Evolutionary conservation across 2,888 invertebrate species (phyloP).

Genomic region (Lomographa bimaculata): DNA sequence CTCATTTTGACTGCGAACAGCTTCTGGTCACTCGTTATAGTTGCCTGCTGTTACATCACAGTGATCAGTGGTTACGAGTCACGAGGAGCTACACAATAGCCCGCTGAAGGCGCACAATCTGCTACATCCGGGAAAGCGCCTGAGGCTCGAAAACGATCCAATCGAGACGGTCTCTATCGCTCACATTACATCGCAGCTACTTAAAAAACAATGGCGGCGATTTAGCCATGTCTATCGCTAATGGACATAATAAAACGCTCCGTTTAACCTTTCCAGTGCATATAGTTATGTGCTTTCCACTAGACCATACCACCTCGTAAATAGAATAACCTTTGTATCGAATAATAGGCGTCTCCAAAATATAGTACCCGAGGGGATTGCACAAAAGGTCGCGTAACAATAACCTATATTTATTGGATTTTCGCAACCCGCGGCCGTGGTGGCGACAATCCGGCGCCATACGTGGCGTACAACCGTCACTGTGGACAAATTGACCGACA

Average conservation of each 20-base stretch:
- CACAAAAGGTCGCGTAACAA: slow-evolving; percentile 68
- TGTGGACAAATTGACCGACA: slow-evolving; percentile 26
- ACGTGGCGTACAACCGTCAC: slow-evolving; percentile 25
- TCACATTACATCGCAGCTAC: slow-evolving; percentile 35
- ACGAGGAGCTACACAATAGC: slow-evolving; percentile 54
- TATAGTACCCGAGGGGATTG: slow-evolving; percentile 53
- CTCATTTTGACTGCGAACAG: not conserved
- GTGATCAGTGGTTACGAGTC: slow-evolving; percentile 49
- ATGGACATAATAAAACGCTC: slow-evolving; percentile 20
- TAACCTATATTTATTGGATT: slow-evolving; percentile 62
- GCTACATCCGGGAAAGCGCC: slow-evolving; percentile 66
- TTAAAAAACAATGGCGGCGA: slow-evolving; percentile 38
- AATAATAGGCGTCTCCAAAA: slow-evolving; percentile 48
- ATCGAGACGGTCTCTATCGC: slow-evolving; percentile 37
- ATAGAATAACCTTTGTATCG: slow-evolving; percentile 47
- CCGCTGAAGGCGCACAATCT: slow-evolving; percentile 52
- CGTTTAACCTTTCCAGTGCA: slow-evolving; percentile 25
- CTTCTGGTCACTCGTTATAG: slow-evolving; percentile 4
- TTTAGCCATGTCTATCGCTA: slow-evolving; percentile 26
- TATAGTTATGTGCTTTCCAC: slow-evolving; percentile 26
- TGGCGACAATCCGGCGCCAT: slow-evolving; percentile 63
- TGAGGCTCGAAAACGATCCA: slow-evolving; percentile 49
- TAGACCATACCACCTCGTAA: slow-evolving; percentile 42
- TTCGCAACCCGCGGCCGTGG: slow-evolving; percentile 52
- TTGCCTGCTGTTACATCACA: slow-evolving; percentile 20